A percentile compares a stretch with the other conserved stretches of the same genome.
Evolutionary conservation across 2,888 invertebrate genomes (phyloP).

Genomic region (Leuctra nigra): DNA sequence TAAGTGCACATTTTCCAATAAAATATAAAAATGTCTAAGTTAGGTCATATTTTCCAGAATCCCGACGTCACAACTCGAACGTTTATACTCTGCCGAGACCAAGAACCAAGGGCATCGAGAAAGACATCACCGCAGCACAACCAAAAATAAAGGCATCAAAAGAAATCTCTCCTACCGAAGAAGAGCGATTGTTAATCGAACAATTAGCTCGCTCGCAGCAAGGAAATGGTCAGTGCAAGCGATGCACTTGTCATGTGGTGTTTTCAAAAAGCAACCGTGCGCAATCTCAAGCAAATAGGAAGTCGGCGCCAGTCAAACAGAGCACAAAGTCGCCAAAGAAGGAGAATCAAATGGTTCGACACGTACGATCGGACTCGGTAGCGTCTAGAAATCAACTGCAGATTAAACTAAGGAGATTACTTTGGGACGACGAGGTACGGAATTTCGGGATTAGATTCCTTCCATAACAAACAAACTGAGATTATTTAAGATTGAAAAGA

Average conservation of each 20-base stretch:
- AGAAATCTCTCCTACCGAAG: background rate
- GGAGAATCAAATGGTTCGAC: background rate
- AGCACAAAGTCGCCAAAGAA: background rate
- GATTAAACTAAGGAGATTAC: slow-evolving; percentile 66
- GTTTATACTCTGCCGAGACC: background rate
- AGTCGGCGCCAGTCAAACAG: background rate
- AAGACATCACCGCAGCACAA: background rate
- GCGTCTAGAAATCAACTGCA: slow-evolving; percentile 60
- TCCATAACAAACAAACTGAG: no score
- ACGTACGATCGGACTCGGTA: slow-evolving; percentile 27
- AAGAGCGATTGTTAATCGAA: slow-evolving; percentile 8
- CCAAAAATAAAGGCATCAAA: background rate
- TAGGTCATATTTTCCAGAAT: background rate
- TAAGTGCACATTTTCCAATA: no score
- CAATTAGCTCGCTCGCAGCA: background rate
- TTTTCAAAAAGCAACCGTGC: background rate
- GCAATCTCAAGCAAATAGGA: background rate
- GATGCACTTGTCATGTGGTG: slow-evolving; percentile 13
- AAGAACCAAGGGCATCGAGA: background rate
- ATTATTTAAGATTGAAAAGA: no score
- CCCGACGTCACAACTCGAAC: background rate
- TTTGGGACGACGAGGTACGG: slow-evolving; percentile 36
- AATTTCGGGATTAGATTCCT: no score
- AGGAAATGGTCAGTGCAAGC: background rate
- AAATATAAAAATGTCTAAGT: no score